Evolutionary conservation across 1,140 invertebrate genomes (phyloP), one percentile per base, ranked within the genome.

Genomic region (Frieseomelitta varia): DNA sequence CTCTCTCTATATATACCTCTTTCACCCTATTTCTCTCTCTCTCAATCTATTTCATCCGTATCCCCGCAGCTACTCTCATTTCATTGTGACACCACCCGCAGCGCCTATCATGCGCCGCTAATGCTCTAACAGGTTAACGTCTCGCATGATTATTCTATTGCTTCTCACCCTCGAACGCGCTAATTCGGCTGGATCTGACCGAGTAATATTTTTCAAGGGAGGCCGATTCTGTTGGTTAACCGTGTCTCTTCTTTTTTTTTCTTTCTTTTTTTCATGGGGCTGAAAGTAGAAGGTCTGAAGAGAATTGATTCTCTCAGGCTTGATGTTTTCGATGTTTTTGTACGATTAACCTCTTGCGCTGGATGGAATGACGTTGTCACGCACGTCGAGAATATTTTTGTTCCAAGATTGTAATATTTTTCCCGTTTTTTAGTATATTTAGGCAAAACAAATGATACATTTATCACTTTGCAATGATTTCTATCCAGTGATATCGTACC

Each of bases 121-220:
- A 94, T 94, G 91, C 92, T 91, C 87, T 93, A 94, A 93, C 94
- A 94, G 93, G 93, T 94, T 94, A 93, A 92, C 91, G 93, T 93
- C 90, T 90, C 88, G 88, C 88, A 87, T 90, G 88, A 90, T 90
- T 90, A 90, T 90, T 90, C 88, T 88, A 90, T 90, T 90, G 88
- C 87, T 84, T 87, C 90, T 69, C 76, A 76, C 85, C 89, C 92
- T 79, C 61, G 27, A 24, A 39, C 74, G 65, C 79, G 86, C 83
- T 85, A 88, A 88, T 88, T 88, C 87, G 74, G 74, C 65, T 69
- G 79, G 86, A 65, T 76, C 78, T 81, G 84, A 87, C 30, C 77
- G 78, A 30, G 67, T 76, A 79, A 85, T 88, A 88, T 85, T 85
- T 88, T 88, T 11, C 56, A n/a, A 55, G 74, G 74, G 74, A 39